These are phyloP conservation scores for Noctua janthe DNA, from an alignment of 2,888 invertebrate genomes.

Conservation along the genomic window DNA sequence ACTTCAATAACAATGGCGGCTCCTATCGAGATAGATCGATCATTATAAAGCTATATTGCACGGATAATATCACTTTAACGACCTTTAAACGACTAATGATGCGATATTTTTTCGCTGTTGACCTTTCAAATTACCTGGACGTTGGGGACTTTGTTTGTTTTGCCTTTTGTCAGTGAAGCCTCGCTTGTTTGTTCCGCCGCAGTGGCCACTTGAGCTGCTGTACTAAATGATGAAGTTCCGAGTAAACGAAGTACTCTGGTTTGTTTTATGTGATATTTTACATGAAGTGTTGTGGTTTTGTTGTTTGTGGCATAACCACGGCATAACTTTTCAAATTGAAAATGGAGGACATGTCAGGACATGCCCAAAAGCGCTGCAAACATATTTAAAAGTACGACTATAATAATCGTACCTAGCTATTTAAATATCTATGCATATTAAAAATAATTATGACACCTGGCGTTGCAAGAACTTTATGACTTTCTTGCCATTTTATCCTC, in stretches of 20 bases:
- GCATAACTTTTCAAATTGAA: background rate
- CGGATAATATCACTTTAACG: constrained; percentile 68
- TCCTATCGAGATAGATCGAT: constrained; percentile 79
- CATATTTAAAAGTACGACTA: background rate
- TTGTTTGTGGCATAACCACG: background rate
- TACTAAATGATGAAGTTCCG: constrained; percentile 28
- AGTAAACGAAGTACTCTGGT: background rate
- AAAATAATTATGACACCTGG: constrained; percentile 55
- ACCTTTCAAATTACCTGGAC: constrained; percentile 63
- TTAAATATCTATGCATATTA: background rate
- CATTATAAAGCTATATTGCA: constrained; percentile 78
- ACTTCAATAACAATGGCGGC: constrained; percentile 85
- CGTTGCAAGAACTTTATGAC: constrained; percentile 60
- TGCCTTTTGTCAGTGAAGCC: constrained; percentile 52
- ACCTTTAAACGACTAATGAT: constrained; percentile 66
- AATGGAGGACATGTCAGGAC: background rate
- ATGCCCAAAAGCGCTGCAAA: background rate
- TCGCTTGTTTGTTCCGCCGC: constrained; percentile 43
- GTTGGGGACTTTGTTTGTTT: constrained; percentile 58
- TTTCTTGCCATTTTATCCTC: constrained; percentile 71
- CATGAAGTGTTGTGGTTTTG: background rate
- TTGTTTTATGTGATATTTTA: constrained; percentile 28
- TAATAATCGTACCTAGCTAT: background rate
- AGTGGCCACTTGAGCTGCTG: constrained; percentile 22
- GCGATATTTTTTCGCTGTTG: constrained; percentile 59